Evolutionary conservation across 1,140 invertebrate genomes (phyloP), one percentile per base, ranked within the genome.

Genomic region (Neomicropteryx cornuta): DNA sequence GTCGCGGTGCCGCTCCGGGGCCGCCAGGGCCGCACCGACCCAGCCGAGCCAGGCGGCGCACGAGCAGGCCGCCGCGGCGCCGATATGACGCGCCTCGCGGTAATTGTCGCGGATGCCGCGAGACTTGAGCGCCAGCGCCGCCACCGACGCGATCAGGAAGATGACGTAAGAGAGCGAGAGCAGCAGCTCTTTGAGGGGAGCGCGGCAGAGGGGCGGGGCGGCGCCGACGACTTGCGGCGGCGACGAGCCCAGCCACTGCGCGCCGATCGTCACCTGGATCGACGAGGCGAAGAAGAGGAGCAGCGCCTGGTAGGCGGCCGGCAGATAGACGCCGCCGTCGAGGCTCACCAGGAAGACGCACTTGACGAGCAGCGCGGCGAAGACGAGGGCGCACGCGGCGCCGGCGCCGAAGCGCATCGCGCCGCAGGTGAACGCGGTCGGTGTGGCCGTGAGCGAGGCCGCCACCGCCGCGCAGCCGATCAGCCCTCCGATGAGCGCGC

Each of bases 51-150:
- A 94, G 33, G 93, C 76, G 3, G 87, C 85, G 17, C 93, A 76
- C 28, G 80, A 78, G 14, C 85, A 76, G 6, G 85, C 83, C 10
- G 88, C 77, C 1, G 88, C 83, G 24, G 90, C 71, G 0, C 86
- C 87, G 38, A 95, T 93, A 57, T 91, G 93, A 8, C 68, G 68
- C 2, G 89, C 83, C 62, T 95, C 91, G 1, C 90, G 71, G 54
- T 93, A 89, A 58, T 95, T 94, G 53, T 94, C 89, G n/a, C 87
- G 77, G 16, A 94, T 87, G 16, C 87, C 81, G 16, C 86, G 75
- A 10, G 85, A 86, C 49, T 86, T 78, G 21, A 93, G 69, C 4
- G 91, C 84, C 35, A 95, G 62, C 29, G 87, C 74, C 18, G 81
- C 82, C 14, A 93, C 89, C 19, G 90, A 79, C 8, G 88, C 58